phyloP scores from a whole-genome alignment of 2,888 invertebrate genomes.

The Atethmia centrago region DNA sequence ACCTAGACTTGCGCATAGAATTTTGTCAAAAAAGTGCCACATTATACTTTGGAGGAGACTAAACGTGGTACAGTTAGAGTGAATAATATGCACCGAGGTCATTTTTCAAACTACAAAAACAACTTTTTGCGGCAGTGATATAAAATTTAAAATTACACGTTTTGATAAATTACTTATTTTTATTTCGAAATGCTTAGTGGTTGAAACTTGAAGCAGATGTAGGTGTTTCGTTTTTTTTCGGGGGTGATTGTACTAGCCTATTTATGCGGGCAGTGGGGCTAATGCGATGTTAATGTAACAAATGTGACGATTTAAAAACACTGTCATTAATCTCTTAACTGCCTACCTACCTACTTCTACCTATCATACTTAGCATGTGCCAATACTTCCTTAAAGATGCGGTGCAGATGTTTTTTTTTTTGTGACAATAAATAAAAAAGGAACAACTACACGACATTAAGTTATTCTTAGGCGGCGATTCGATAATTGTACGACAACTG shows the following conservation, averaged over 20 bases:
- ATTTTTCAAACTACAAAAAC: constrained; percentile 71
- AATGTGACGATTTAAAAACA: constrained; percentile 72
- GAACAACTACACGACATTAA: not conserved
- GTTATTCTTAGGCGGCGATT: not conserved
- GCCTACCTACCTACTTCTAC: constrained; percentile 73
- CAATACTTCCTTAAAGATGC: constrained; percentile 21
- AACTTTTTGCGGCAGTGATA: constrained; percentile 57
- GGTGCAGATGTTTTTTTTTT: constrained; percentile 30
- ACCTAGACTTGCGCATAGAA: constrained; percentile 74
- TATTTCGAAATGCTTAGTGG: constrained; percentile 37
- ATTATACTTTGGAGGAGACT: constrained; percentile 60
- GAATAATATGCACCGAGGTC: constrained; percentile 68
- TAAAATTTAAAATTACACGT: constrained; percentile 35
- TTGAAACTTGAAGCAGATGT: constrained; percentile 58
- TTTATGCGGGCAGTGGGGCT: constrained; percentile 75
- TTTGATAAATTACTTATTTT: constrained; percentile 55
- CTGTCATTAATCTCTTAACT: constrained; percentile 73
- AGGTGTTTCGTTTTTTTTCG: constrained; percentile 52
- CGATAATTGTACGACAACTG: not conserved
- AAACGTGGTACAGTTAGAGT: constrained; percentile 64
- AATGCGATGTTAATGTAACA: constrained; percentile 76
- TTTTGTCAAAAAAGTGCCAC: constrained; percentile 67
- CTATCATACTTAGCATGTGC: constrained; percentile 46
- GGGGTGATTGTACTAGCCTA: constrained; percentile 73
- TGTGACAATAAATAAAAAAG: not conserved